phyloP scores from a whole-genome alignment of 2,113 vertebrate genomes.

The Pomatostomus ruficeps region DNA sequence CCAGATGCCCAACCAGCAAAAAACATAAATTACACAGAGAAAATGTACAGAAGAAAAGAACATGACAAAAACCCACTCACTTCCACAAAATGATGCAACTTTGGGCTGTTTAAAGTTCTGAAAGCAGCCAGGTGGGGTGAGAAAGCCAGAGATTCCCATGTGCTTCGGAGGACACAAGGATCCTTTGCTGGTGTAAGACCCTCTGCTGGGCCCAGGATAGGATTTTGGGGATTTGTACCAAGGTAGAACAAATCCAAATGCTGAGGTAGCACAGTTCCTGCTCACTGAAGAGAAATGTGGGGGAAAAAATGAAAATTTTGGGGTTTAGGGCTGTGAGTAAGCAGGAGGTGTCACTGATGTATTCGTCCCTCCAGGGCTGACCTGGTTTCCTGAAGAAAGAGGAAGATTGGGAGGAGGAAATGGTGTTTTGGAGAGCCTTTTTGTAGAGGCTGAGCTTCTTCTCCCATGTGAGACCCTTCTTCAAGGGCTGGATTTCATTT shows the following conservation, averaged over 20 bases:
- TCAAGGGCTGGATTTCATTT: rapidly evolving
- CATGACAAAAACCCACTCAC: not conserved
- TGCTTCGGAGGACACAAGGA: not conserved
- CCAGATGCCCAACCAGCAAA: not conserved
- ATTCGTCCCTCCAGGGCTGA: not conserved
- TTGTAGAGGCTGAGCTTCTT: not conserved
- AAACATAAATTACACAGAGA: not conserved
- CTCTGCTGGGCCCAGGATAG: not conserved
- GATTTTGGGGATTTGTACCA: not conserved
- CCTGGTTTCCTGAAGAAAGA: not conserved
- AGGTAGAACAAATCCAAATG: not conserved
- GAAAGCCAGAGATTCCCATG: not conserved
- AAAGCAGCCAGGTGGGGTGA: not conserved
- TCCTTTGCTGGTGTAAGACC: not conserved
- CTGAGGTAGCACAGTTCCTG: not conserved
- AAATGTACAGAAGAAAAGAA: not conserved
- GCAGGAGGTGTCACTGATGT: rapidly evolving
- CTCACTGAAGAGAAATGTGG: not conserved
- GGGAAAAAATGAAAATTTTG: not conserved
- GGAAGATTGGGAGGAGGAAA: not conserved
- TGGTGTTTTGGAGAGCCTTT: not conserved
- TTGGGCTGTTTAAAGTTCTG: not conserved
- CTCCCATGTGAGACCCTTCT: not conserved
- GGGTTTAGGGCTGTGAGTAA: not conserved
- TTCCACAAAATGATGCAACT: not conserved